phyloP scores from a whole-genome alignment of 2,797 vertebrate species.

The Antennarius maculatus region DNA sequence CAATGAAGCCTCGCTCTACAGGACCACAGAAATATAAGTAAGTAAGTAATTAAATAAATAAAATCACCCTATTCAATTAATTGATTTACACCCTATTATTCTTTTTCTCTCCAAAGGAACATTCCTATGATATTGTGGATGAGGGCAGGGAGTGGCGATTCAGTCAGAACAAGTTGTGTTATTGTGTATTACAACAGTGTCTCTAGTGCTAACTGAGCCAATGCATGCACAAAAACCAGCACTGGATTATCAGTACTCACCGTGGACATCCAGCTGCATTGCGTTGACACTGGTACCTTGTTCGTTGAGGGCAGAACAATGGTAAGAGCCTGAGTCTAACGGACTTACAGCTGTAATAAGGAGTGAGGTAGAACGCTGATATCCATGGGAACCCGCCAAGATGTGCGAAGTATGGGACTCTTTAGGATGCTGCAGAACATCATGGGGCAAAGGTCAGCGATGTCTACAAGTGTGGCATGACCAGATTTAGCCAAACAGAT shows the following conservation, averaged over 20 bases:
- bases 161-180: neutral
- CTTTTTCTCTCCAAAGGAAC: neutral
- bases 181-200: neutral
- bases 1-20: slow-evolving; percentile 91
- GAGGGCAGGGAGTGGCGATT: neutral
- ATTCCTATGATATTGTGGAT: neutral
- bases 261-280: slow-evolving; percentile 87
- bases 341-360: slow-evolving; percentile 77
- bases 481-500: slow-evolving; percentile 3
- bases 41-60: no score
- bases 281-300: slow-evolving; percentile 82
- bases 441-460: slow-evolving; percentile 6
- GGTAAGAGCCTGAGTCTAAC: slow-evolving; percentile 89
- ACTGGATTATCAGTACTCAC: slow-evolving; percentile 73
- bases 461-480: neutral
- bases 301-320: slow-evolving; percentile 87
- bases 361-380: slow-evolving; percentile 68
- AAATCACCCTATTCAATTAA: no score
- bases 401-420: slow-evolving; percentile 70
- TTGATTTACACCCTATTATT: slow-evolving; percentile 24
- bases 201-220: neutral
- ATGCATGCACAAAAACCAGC: neutral
- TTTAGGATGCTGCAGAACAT: slow-evolving; percentile 59
- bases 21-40: slow-evolving; percentile 15
- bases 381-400: slow-evolving; percentile 68